A percentile compares a stretch with the other conserved stretches of the same genome.
These are phyloP conservation scores for Euwallacea fornicatus DNA, from an alignment of 1,140 invertebrate genomes.

Conservation along the genomic window DNA sequence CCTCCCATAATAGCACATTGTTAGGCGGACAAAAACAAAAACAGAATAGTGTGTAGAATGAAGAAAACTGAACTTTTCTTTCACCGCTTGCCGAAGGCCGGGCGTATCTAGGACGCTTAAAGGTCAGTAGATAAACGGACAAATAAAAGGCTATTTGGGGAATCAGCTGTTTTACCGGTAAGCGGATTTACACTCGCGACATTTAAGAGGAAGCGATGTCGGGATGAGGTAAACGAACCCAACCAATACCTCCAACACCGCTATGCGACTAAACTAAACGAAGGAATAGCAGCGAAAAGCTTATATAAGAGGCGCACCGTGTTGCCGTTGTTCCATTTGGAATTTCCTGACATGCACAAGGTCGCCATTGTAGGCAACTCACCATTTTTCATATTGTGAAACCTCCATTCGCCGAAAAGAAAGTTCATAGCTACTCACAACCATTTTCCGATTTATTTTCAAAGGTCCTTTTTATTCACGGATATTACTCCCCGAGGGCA, in stretches of 20 bases:
- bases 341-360: no score
- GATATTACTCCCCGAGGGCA: no score
- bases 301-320: conserved; percentile 30
- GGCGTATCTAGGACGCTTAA: not conserved
- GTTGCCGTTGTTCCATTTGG: not conserved
- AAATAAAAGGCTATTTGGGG: not conserved
- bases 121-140: conserved; percentile 1
- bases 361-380: no score
- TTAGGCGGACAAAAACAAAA: not conserved
- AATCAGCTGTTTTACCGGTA: conserved; percentile 31
- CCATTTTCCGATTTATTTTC: no score
- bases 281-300: conserved; percentile 13
- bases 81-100: not conserved
- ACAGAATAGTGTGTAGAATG: not conserved
- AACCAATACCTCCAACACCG: not conserved
- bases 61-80: not conserved
- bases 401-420: no score
- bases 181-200: conserved; percentile 3
- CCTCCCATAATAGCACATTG: conserved; percentile 2
- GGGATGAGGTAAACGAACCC: conserved; percentile 12
- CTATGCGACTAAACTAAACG: conserved; percentile 18
- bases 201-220: not conserved
- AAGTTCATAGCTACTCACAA: no score
- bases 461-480: no score
- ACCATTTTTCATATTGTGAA: no score